phyloP scores from a whole-genome alignment of 2,113 vertebrate species.

The Isurus oxyrinchus region DNA sequence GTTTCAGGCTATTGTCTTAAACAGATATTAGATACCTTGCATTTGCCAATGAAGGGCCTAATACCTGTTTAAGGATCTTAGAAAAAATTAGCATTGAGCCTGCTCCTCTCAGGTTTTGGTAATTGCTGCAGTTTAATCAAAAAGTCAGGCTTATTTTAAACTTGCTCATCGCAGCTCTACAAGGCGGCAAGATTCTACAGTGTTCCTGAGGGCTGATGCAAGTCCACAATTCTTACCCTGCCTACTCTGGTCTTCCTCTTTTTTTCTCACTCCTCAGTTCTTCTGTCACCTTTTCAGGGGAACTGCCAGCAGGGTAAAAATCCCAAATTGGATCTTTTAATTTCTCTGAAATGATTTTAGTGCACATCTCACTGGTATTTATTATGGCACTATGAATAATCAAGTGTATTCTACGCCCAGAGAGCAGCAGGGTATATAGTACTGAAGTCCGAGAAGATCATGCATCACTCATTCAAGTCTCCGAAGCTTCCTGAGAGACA shows the following conservation, averaged over 20 bases:
- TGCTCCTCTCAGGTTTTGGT: background rate
- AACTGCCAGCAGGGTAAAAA: background rate
- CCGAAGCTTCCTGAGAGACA: background rate
- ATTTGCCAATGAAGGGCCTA: background rate
- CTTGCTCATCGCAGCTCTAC: too few species aligned
- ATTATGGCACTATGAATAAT: background rate
- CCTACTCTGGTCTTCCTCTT: background rate
- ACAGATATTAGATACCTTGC: background rate
- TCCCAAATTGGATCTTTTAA: background rate
- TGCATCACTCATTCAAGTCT: background rate
- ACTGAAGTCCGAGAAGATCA: too few species aligned
- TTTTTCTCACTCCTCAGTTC: background rate
- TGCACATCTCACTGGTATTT: background rate
- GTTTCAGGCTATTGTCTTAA: background rate
- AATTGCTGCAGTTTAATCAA: background rate
- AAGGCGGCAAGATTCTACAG: background rate
- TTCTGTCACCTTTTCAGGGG: background rate
- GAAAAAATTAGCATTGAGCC: background rate
- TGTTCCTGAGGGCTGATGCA: too few species aligned
- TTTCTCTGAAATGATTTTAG: background rate
- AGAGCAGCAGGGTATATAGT: too few species aligned
- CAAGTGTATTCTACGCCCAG: too few species aligned
- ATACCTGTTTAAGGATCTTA: background rate
- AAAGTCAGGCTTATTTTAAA: background rate
- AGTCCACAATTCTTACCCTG: too few species aligned